phyloP scores from a whole-genome alignment of 2,888 invertebrate species.

The Azorinus chamasolen region DNA sequence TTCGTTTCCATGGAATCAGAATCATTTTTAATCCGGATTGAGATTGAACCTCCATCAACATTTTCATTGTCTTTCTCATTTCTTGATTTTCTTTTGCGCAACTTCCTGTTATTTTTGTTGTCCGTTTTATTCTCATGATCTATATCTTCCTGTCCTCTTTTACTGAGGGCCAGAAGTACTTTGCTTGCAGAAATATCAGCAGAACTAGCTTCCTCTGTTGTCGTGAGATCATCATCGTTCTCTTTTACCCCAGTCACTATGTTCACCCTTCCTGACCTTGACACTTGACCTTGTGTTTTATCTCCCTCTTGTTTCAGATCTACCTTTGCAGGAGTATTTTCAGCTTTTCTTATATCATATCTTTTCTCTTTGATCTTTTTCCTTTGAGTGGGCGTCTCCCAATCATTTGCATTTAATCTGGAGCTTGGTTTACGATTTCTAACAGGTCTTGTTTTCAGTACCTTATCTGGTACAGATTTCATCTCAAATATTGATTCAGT shows the following conservation, averaged over 20 bases:
- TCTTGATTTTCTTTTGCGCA: background rate
- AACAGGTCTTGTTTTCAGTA: background rate
- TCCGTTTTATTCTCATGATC: background rate
- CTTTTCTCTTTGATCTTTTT: background rate
- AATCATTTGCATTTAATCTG: background rate
- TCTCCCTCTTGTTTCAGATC: background rate
- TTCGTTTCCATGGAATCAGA: background rate
- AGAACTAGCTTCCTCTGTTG: background rate
- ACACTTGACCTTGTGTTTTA: background rate
- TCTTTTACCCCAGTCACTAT: background rate
- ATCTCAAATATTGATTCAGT: no score
- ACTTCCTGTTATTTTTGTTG: background rate
- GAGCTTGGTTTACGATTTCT: conserved; percentile 15
- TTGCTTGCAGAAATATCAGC: conserved; percentile 40
- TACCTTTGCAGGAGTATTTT: background rate
- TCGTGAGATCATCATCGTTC: background rate
- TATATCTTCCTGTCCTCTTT: conserved; percentile 3
- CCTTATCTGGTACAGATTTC: no score
- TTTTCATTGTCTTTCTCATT: background rate
- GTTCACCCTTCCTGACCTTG: background rate
- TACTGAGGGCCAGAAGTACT: conserved; percentile 33
- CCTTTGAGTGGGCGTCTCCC: conserved; percentile 9
- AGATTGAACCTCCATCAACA: background rate
- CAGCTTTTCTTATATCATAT: background rate
- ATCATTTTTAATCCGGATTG: background rate